Evolutionary conservation across 1,140 invertebrate species (phyloP).

Genomic region (Platyscapa corneri): DNA sequence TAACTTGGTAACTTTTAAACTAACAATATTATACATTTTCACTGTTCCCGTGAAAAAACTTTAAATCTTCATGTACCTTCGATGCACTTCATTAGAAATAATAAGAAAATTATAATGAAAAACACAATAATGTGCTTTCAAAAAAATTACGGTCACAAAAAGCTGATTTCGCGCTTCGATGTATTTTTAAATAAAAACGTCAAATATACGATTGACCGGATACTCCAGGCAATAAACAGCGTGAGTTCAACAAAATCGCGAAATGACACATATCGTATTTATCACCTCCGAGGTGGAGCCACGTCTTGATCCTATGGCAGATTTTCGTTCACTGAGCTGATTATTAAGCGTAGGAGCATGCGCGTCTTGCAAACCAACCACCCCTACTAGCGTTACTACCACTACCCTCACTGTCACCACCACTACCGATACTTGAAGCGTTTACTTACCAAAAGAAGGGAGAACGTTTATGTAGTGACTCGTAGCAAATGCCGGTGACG

Average conservation of each 20-base stretch:
- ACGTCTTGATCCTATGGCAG: slow-evolving; percentile 72
- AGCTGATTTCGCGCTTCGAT: not conserved
- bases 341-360: slow-evolving; percentile 70
- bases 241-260: not conserved
- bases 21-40: not conserved
- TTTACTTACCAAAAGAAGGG: not conserved
- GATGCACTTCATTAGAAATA: too few relatives aligned
- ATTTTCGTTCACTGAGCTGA: slow-evolving; percentile 73
- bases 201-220: not conserved
- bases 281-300: slow-evolving; percentile 24
- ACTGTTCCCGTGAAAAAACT: too few relatives aligned
- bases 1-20: not conserved
- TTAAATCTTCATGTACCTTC: too few relatives aligned
- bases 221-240: not conserved
- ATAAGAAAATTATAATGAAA: not conserved
- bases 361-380: slow-evolving; percentile 58
- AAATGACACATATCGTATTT: not conserved
- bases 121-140: not conserved
- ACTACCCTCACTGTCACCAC: not conserved
- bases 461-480: not conserved
- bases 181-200: not conserved
- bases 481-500: not conserved
- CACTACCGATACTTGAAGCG: not conserved
- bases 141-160: not conserved
- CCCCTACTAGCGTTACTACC: not conserved